Evolutionary conservation across 2,888 invertebrate species (phyloP), one percentile per base, ranked within the genome.

Genomic region (Troides aeacus): DNA sequence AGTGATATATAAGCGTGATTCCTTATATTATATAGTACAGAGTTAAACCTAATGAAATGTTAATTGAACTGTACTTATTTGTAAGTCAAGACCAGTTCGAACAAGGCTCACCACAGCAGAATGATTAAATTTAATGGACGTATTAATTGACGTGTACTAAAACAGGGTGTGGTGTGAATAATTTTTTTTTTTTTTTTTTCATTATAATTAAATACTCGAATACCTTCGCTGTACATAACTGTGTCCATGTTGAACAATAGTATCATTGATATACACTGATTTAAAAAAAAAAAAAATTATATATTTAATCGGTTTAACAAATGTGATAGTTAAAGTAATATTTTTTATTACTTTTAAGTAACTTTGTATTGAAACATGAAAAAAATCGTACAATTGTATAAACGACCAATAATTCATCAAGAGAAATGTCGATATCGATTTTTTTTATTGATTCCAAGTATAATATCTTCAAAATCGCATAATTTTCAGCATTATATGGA

Each of bases 141-240:
- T 64, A 39, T 64, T 59, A 66, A 61, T 50, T 62, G 42, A 62
- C 17, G 62, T 42, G 53, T 30, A 42, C 53, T 62, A 39, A 59
- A 42, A 42, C 62, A 36, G 63, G 70, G 70, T 56, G 70, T 60
- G 70, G 70, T 63, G 59, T 42, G 66, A 66, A 70, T 66, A 70
- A 61, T 66, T 70, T 70, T 66, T 30, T 62, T 50, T 30, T 66
- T 70, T 70, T 66, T 30, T 62, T 50, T 30, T 10, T 21, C 1
- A 18, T 17, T 53, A 53, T 42, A 15, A 23, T n/a, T 60, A n/a
- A 46, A 60, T 24, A 24, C 50, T 50, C 10, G 18, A 46, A 61
- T 39, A n/a, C 66, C 36, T 46, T 15, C 23, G 23, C 57, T 24
- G 10, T 58, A 12, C 23, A 23, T 58, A n/a, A 53, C n/a, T 53